These are phyloP conservation scores for Acleris emargana DNA, from an alignment of 2,888 invertebrate genomes.

Conservation along the genomic window DNA sequence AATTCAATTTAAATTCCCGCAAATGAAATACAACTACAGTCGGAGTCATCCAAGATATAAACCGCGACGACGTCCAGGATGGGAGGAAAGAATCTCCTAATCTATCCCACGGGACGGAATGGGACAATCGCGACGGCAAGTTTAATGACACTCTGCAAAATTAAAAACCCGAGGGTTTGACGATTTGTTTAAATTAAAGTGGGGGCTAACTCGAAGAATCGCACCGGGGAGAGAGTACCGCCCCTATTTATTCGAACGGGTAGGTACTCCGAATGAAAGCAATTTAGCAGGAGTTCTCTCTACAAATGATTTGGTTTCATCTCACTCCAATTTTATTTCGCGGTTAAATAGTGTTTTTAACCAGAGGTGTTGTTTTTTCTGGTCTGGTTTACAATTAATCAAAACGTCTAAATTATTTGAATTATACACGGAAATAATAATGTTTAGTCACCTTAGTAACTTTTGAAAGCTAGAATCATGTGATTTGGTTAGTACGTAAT, in stretches of 20 bases:
- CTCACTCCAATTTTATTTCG: no score
- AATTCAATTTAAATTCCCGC: conserved; percentile 1
- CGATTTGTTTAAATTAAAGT: conserved; percentile 35
- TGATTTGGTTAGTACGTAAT: no score
- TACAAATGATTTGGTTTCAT: no score
- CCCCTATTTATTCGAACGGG: neutral
- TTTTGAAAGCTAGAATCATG: no score
- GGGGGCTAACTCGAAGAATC: conserved; percentile 3
- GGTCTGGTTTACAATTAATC: no score
- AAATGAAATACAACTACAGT: conserved; percentile 2
- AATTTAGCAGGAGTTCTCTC: no score
- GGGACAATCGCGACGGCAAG: conserved; percentile 11
- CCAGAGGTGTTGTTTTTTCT: no score
- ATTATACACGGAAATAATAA: no score
- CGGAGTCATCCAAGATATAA: conserved; percentile 19
- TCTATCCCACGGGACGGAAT: conserved; percentile 31
- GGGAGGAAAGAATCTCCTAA: conserved; percentile 27
- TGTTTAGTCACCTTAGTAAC: no score
- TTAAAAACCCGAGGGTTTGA: conserved; percentile 33
- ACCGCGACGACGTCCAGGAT: conserved; percentile 11
- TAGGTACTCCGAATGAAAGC: neutral
- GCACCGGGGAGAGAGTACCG: neutral
- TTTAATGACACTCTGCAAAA: conserved; percentile 36
- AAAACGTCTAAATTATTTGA: no score
- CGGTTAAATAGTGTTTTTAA: no score